Evolutionary conservation across 2,888 invertebrate genomes (phyloP).

Genomic region (Eugnorisma glareosa): DNA sequence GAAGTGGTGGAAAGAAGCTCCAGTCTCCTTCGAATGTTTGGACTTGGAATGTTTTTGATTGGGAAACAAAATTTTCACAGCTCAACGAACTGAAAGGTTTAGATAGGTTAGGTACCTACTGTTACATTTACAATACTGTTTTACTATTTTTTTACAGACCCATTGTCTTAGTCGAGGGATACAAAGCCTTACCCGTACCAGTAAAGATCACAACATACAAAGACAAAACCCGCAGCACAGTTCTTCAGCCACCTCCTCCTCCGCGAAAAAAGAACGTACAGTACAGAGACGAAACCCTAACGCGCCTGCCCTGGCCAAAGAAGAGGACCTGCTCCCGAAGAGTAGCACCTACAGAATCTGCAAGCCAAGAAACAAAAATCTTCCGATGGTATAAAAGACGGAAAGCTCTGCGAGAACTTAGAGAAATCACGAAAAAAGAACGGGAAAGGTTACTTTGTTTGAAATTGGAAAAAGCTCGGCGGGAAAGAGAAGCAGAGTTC

Average conservation of each 20-base stretch:
- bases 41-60: not conserved
- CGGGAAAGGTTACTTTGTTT: conserved; percentile 2
- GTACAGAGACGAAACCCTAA: not conserved
- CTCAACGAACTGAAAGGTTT: not conserved
- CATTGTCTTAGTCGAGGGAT: conserved; percentile 67
- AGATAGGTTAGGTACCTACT: not conserved
- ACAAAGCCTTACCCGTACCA: conserved; percentile 67
- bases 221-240: conserved; percentile 29
- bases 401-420: conserved; percentile 18
- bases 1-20: too few species aligned
- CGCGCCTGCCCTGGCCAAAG: not conserved
- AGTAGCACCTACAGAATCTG: conserved; percentile 7
- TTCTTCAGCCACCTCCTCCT: not conserved
- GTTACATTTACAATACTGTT: conserved; percentile 3
- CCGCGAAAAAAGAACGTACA: not conserved
- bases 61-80: not conserved
- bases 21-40: too few species aligned
- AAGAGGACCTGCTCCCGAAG: conserved; percentile 12
- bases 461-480: conserved; percentile 27
- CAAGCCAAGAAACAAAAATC: conserved; percentile 18
- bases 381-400: conserved; percentile 47
- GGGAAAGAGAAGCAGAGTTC: conserved; percentile 37
- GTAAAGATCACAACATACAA: conserved; percentile 68
- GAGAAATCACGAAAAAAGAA: conserved; percentile 27
- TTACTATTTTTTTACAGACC: conserved; percentile 69